A percentile compares a stretch with the other conserved stretches of the same genome.
Conservation (phyloP, 1,140 invertebrate genomes). For the Microvelia longipes region DNA sequence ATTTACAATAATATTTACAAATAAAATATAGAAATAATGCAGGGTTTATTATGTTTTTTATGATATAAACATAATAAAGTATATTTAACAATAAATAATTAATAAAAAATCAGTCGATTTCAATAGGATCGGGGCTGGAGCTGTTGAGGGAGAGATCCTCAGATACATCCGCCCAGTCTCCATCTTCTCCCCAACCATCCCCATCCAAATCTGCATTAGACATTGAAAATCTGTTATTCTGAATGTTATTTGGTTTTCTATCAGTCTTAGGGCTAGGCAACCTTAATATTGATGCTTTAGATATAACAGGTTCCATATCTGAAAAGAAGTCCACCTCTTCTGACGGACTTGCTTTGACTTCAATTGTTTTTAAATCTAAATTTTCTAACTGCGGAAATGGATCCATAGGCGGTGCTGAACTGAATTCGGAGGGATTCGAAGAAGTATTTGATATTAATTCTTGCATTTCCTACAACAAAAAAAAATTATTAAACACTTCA, state of each 20-base stretch:
- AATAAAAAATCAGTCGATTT: not conserved
- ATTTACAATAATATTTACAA: no score
- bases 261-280: not conserved
- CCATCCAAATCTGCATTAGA: constrained; percentile 5
- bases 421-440: not conserved
- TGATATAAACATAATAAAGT: no score
- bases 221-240: not conserved
- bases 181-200: constrained; percentile 12
- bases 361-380: constrained; percentile 42
- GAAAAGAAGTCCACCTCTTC: constrained; percentile 61
- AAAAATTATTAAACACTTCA: not conserved
- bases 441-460: not conserved
- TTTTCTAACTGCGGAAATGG: constrained; percentile 56
- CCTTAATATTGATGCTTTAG: constrained; percentile 34
- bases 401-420: not conserved
- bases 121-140: not conserved
- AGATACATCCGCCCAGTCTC: constrained; percentile 11
- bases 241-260: not conserved
- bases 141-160: not conserved
- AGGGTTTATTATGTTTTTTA: no score
- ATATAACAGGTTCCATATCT: constrained; percentile 68
- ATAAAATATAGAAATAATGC: no score
- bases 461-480: not conserved
- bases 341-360: constrained; percentile 27
- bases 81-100: no score